Conservation (phyloP, 2,113 vertebrate species). For the Puffinus mauretanicus region DNA sequence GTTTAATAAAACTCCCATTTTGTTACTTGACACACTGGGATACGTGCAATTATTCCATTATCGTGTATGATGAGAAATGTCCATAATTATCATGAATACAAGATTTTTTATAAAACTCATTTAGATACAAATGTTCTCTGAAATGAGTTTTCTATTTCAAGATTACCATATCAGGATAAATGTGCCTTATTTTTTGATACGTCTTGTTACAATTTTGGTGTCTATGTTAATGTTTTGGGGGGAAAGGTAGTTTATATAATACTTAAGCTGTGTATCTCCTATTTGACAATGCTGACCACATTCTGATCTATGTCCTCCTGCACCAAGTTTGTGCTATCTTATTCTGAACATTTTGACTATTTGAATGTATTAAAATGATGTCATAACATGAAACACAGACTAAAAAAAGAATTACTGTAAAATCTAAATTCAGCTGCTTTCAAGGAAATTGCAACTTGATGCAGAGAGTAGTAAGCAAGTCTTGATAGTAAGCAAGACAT, state of each 20-base stretch:
- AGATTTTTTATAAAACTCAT: conserved; percentile 76
- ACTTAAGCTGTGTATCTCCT: conserved; percentile 64
- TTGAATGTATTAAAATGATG: conserved; percentile 76
- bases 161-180: conserved; percentile 80
- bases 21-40: conserved; percentile 80
- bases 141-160: conserved; percentile 80
- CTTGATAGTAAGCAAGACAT: conserved; percentile 40
- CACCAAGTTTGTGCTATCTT: conserved; percentile 70
- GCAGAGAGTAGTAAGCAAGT: conserved; percentile 44
- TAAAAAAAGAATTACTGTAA: conserved; percentile 32
- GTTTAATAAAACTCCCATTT: conserved; percentile 67
- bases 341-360: conserved; percentile 76
- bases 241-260: conserved; percentile 66
- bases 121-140: conserved; percentile 71
- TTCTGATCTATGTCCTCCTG: conserved; percentile 72
- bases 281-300: conserved; percentile 70
- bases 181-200: conserved; percentile 87
- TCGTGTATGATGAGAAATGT: conserved; percentile 54
- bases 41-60: conserved; percentile 80
- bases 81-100: conserved; percentile 53
- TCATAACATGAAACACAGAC: conserved; percentile 49
- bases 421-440: conserved; percentile 69
- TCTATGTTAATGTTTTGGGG: conserved; percentile 65
- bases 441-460: conserved; percentile 62
- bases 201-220: conserved; percentile 77